Base-by-base conservation (phyloP, 2,113 vertebrate genomes). In the Limnothrissa miodon region DNA sequence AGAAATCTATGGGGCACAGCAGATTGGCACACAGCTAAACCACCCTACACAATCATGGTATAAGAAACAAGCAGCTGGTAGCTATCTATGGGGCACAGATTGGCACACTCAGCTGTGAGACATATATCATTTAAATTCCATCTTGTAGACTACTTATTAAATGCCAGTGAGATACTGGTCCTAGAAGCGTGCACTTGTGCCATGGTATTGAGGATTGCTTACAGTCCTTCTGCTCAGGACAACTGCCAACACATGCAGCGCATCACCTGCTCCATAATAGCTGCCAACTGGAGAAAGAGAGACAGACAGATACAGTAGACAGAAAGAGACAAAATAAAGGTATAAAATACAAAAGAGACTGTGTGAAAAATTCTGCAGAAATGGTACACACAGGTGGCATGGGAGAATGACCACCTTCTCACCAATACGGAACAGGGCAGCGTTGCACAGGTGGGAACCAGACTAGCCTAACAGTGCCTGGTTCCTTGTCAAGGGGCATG, bases 191-290 rank as follows among this genome's bases (percentile, higher is more conserved):
- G 29, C 25, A 86, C 79, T 80, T 78, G 78, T 59, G 45, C 62
- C 59, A 81, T 62, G 42, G 42, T 4, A 4, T 42, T 42, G 42
- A 83, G 51, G 17, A 83, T 33, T 66, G 29, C 33, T 74, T 74
- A 70, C 1, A 15, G 15, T 11, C 78, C 51, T 19, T 11, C 78
- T 83, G 33, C n/a, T 39, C 15, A 39, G 70, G 36, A 39, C 39
- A 48, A 48, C 19, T 79, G 56, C 81, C 84, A 62, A 79, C 85
- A 86, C 87, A 89, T 85, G 84, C 82, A 78, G 83, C 3, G 7
- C 51, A 85, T 89, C 91, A 92, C 89, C 89, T 90, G 90, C 83
- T 80, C 59, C 80, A 25, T 42, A n/a, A 53, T 59, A 48, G 19
- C 19, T 11, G 36, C 51, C 80, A 81, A 70, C 62, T 70, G 62